A percentile compares a stretch with the other conserved stretches of the same genome.
Conservation (phyloP, 2,113 vertebrate species). For the Alaudala cheleensis region DNA sequence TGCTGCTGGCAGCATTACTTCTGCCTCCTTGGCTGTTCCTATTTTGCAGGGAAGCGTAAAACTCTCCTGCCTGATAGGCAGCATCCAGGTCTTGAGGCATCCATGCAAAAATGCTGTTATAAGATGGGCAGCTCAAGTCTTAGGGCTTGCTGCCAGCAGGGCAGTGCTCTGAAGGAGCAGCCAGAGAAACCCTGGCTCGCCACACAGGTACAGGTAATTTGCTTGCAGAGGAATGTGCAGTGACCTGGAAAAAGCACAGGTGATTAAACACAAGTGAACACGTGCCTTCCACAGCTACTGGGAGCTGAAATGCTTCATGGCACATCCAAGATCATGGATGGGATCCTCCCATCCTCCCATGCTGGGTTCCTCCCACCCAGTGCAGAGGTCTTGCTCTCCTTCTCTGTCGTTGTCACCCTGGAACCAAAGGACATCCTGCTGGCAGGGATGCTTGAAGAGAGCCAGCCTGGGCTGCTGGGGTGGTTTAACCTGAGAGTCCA, state of each 20-base stretch:
- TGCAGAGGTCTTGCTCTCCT: background rate
- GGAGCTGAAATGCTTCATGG: background rate
- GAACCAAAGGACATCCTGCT: background rate
- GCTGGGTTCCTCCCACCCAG: background rate
- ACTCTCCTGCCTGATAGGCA: background rate
- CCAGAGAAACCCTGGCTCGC: background rate
- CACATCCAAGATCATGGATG: background rate
- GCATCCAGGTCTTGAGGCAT: background rate
- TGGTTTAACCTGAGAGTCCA: background rate
- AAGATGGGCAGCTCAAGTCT: accelerated
- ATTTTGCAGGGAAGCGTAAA: background rate
- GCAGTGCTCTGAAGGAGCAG: background rate
- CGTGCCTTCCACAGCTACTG: background rate
- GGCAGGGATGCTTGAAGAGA: background rate
- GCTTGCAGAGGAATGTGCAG: background rate
- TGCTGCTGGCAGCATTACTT: background rate
- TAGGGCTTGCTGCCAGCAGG: background rate
- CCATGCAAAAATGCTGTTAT: accelerated
- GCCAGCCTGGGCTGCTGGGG: background rate
- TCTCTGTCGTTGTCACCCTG: background rate
- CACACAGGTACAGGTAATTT: background rate
- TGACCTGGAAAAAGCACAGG: background rate
- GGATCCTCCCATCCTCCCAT: background rate
- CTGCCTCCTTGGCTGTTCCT: background rate
- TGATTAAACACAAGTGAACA: background rate